These are phyloP conservation scores for Chinchilla lanigera DNA, from an alignment of 2,113 vertebrate genomes.

Conservation along the genomic window DNA sequence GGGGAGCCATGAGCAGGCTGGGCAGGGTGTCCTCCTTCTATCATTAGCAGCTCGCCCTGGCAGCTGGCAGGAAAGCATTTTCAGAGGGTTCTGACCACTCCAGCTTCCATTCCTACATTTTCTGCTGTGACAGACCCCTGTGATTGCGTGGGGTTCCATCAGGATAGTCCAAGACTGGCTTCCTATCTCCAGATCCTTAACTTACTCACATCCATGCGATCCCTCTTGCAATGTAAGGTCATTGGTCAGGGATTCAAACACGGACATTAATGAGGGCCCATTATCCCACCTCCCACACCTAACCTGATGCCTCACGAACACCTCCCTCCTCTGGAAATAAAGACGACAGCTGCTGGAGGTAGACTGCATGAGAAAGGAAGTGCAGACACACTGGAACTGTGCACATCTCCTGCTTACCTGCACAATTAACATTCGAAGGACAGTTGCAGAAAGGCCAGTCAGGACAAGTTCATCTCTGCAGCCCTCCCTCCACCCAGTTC, in stretches of 20 bases:
- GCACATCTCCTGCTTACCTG: background rate
- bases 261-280: background rate
- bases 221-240: background rate
- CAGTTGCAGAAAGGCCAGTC: background rate
- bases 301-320: background rate
- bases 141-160: background rate
- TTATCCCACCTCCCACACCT: background rate
- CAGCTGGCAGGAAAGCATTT: background rate
- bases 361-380: background rate
- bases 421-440: background rate
- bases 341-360: background rate
- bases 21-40: background rate
- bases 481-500: background rate
- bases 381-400: background rate
- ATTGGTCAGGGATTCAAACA: no score
- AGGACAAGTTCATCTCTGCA: background rate
- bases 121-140: background rate
- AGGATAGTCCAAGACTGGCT: background rate
- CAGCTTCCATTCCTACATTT: background rate
- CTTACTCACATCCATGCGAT: background rate
- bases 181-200: background rate
- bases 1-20: background rate
- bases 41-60: background rate
- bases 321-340: background rate
- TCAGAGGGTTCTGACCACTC: background rate